A percentile compares a stretch with the other conserved stretches of the same genome.
Conservation (phyloP, 2,113 vertebrate species). For the Triplophysa siluroides region DNA sequence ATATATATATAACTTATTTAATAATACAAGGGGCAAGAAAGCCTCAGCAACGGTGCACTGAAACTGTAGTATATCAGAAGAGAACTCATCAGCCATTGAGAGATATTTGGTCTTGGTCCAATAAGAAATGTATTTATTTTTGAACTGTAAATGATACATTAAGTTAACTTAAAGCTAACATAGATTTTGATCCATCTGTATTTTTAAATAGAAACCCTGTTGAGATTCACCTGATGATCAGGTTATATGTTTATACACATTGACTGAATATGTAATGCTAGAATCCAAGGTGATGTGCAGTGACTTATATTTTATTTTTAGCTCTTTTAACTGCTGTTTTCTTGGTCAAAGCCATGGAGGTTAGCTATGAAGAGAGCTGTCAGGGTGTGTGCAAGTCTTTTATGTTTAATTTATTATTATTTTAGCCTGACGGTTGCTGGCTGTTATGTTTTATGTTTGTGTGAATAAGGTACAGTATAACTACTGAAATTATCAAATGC, state of each 20-base stretch:
- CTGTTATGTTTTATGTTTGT: too few species aligned
- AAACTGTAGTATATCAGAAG: conserved; percentile 8
- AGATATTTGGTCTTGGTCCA: neutral
- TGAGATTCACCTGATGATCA: neutral
- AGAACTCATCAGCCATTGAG: neutral
- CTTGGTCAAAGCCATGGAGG: conserved; percentile 20
- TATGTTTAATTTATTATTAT: conserved; percentile 25
- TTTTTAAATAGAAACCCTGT: conserved; percentile 24
- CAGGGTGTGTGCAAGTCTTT: neutral
- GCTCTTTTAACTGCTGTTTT: conserved; percentile 36
- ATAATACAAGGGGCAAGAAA: neutral
- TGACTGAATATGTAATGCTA: neutral
- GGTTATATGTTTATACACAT: neutral
- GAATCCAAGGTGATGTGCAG: neutral
- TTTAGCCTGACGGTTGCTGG: neutral
- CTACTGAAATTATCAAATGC: neutral
- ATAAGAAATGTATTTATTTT: conserved; percentile 33
- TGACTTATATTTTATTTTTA: conserved; percentile 39
- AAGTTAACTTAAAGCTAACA: neutral
- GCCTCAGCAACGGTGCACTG: conserved; percentile 2
- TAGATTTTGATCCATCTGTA: neutral
- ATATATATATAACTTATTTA: neutral
- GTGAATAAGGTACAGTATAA: too few species aligned
- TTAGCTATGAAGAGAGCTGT: neutral
- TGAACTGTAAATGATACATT: neutral